Evolutionary conservation across 53 echinoderm and acorn worm genomes (phyloP), one percentile per base, ranked within the genome.

Genomic region (Temnopleurus reevesii): DNA sequence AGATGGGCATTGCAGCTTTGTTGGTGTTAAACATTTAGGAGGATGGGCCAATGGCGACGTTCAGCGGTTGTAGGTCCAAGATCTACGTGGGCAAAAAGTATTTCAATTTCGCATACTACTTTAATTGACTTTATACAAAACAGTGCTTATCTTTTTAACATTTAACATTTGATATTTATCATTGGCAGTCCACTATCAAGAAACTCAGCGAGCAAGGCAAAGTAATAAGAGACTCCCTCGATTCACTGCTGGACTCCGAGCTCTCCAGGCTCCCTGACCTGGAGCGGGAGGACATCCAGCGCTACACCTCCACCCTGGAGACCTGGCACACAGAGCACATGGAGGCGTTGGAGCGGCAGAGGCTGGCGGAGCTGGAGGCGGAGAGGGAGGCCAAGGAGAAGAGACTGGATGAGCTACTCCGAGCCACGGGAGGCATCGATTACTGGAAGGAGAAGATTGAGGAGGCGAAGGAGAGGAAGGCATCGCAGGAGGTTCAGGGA

Each of bases 361-460:
- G 90, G 44, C 60, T 89, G 31, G 96, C 92, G 5, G 64, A 61
- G 29, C 89, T 84, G 46, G 91, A 61, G 41, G 77, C 82, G 43
- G 91, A 94, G 86, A 81, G 76, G 35, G 45, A 55, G 19, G 76
- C 89, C 28, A 96, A 96, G 89, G 91, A 90, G 77, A 65, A 44
- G 9, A 89, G 90, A 41, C 88, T 96, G 7, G 96, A 96, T 66
- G 90, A 96, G 47, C 90, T 96, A 2, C 54, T 91, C 76, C 82
- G 94, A 63, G 94, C 84, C 10, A 89, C 91, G 4, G 96, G 94
- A 57, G 96, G 96, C 64, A 49, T 96, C 15, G 66, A 66, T 0
- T 96, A 96, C 66, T 96, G 96, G 96, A 59, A 65, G 17, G 25
- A 92, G 77, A 91, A 92, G 60, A 92, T 91, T 19, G 45, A 85